Evolutionary conservation across 2,888 invertebrate species (phyloP).

Genomic region (Amphiduros pacificus): DNA sequence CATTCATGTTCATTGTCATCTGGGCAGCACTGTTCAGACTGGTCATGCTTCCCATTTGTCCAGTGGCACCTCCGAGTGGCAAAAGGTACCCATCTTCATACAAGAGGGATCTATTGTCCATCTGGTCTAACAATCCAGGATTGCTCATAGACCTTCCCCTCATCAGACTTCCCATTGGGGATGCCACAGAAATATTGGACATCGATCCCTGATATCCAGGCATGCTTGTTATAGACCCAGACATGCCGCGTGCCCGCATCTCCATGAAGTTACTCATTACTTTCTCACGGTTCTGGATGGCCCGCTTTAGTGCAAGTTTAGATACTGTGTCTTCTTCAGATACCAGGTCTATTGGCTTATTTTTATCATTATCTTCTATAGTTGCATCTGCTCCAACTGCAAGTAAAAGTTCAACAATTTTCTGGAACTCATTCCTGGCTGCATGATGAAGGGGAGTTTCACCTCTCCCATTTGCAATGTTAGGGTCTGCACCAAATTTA

Average conservation of each 20-base stretch:
- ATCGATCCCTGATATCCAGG: background rate
- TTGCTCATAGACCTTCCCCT: conserved; percentile 6
- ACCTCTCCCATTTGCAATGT: conserved; percentile 30
- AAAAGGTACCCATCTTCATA: conserved; percentile 15
- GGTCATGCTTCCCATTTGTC: conserved; percentile 2
- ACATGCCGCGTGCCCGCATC: conserved; percentile 28
- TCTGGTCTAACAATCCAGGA: conserved; percentile 10
- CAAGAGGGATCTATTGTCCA: conserved; percentile 8
- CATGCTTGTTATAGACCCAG: conserved; percentile 15
- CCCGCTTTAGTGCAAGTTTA: conserved; percentile 28
- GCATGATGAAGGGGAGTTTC: conserved; percentile 35
- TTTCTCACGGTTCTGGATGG: conserved; percentile 27
- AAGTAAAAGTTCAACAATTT: conserved; percentile 31
- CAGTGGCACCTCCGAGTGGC: background rate
- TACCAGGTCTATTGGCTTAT: conserved; percentile 32
- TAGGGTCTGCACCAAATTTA: conserved; percentile 30
- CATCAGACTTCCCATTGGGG: background rate
- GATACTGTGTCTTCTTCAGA: conserved; percentile 31
- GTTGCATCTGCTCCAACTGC: conserved; percentile 29
- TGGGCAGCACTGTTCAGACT: conserved; percentile 3
- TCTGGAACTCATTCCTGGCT: conserved; percentile 35
- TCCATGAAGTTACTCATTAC: conserved; percentile 29
- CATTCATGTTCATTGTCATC: no score
- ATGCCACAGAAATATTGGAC: conserved; percentile 10
- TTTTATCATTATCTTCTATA: conserved; percentile 29